These are phyloP conservation scores for Chymomyza amoena DNA, from an alignment of 2,888 invertebrate genomes.

Conservation along the genomic window DNA sequence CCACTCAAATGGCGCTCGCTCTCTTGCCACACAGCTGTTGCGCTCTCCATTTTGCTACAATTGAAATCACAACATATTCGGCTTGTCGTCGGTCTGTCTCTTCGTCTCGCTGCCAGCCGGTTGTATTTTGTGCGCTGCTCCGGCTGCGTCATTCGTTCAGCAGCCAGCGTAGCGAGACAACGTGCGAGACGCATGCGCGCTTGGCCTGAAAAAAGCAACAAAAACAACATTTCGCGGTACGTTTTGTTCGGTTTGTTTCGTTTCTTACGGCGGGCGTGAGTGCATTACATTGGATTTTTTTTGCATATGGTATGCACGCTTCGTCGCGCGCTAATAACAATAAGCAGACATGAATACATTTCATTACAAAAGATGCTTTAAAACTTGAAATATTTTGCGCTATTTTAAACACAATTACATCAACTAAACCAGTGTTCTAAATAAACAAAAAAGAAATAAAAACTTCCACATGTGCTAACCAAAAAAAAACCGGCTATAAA, in stretches of 20 bases:
- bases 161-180: conserved; percentile 55
- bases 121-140: background rate
- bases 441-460: background rate
- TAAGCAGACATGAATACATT: background rate
- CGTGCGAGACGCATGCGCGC: conserved; percentile 70
- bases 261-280: background rate
- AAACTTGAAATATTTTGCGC: background rate
- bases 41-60: conserved; percentile 19
- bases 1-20: conserved; percentile 29
- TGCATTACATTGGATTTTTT: conserved; percentile 27
- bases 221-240: conserved; percentile 12
- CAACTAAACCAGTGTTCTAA: background rate
- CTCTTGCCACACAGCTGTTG: background rate
- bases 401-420: background rate
- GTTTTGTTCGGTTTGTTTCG: conserved; percentile 26
- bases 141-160: conserved; percentile 32
- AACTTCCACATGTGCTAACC: conserved; percentile 31
- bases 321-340: conserved; percentile 48
- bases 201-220: conserved; percentile 36
- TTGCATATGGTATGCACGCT: conserved; percentile 54
- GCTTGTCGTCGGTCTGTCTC: background rate
- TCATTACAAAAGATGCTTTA: background rate
- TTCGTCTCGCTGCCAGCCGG: background rate
- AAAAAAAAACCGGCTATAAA: conserved; percentile 44
- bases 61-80: conserved; percentile 25